phyloP scores from a whole-genome alignment of 2,797 vertebrate species.

The Coendou prehensilis region DNA sequence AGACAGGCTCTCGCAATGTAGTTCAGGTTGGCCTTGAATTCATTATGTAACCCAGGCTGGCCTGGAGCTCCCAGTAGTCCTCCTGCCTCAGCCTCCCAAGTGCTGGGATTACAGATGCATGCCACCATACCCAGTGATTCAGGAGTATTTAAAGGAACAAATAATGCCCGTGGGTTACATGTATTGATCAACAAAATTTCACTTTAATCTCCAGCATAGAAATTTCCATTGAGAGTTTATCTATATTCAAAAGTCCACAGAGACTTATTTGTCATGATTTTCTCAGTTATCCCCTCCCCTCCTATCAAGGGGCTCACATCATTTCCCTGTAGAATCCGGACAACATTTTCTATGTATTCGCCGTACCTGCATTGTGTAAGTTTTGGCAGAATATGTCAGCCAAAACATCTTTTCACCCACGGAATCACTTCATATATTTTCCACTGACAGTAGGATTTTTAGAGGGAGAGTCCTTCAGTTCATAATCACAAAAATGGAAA shows the following conservation, averaged over 20 bases:
- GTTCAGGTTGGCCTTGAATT: not conserved
- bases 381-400: not conserved
- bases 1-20: not conserved
- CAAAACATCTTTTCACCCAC: not conserved
- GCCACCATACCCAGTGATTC: not conserved
- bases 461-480: constrained; percentile 13
- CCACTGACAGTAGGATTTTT: not conserved
- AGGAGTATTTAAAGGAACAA: constrained; percentile 43
- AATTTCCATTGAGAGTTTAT: constrained; percentile 50
- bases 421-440: constrained; percentile 1
- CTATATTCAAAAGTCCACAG: constrained; percentile 59
- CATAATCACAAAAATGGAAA: constrained; percentile 72
- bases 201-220: constrained; percentile 34
- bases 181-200: constrained; percentile 39
- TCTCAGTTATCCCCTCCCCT: not conserved
- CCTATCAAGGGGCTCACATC: not conserved
- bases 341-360: not conserved
- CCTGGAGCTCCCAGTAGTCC: not conserved
- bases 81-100: not conserved
- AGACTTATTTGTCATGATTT: not conserved
- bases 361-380: not conserved
- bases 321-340: not conserved
- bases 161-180: constrained; percentile 3
- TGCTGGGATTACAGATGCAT: not conserved
- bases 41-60: not conserved